These are phyloP conservation scores for Elysia chlorotica DNA, from an alignment of 1,140 invertebrate species.

Conservation along the genomic window DNA sequence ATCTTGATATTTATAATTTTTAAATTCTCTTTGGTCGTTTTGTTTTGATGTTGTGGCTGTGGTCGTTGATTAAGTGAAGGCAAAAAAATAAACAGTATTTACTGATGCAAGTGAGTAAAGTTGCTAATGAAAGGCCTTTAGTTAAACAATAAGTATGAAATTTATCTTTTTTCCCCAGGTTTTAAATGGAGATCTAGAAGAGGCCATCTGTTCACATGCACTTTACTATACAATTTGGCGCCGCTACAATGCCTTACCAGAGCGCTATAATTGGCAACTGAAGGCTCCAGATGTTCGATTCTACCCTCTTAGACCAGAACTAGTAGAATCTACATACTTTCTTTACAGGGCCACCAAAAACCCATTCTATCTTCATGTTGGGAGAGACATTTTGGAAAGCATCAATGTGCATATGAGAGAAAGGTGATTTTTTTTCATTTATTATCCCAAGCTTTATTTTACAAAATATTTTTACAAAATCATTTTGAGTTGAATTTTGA, in stretches of 20 bases:
- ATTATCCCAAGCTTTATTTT: too few species aligned
- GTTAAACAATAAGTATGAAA: background rate
- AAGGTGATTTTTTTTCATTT: too few species aligned
- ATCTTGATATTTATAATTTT: too few species aligned
- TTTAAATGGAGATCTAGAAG: constrained; percentile 73
- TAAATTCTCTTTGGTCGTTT: too few species aligned
- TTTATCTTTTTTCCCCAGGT: constrained; percentile 60
- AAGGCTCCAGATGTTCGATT: constrained; percentile 71
- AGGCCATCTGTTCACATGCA: constrained; percentile 75
- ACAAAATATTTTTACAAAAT: too few species aligned
- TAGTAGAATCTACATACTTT: constrained; percentile 75
- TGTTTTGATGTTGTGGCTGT: too few species aligned
- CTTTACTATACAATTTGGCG: constrained; percentile 74
- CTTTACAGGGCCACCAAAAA: constrained; percentile 75
- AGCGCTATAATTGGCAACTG: constrained; percentile 74
- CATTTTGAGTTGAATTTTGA: too few species aligned
- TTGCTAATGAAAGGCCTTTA: too few species aligned
- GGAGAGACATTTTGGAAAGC: constrained; percentile 69
- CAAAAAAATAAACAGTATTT: too few species aligned
- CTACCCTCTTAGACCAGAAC: constrained; percentile 73
- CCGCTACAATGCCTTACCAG: constrained; percentile 71
- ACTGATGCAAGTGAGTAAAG: too few species aligned
- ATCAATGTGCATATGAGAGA: constrained; percentile 69
- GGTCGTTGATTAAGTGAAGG: too few species aligned
- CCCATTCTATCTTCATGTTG: constrained; percentile 76